A percentile compares a stretch with the other conserved stretches of the same genome.
These are phyloP conservation scores for Idaea straminata DNA, from an alignment of 2,888 invertebrate species.

Conservation along the genomic window DNA sequence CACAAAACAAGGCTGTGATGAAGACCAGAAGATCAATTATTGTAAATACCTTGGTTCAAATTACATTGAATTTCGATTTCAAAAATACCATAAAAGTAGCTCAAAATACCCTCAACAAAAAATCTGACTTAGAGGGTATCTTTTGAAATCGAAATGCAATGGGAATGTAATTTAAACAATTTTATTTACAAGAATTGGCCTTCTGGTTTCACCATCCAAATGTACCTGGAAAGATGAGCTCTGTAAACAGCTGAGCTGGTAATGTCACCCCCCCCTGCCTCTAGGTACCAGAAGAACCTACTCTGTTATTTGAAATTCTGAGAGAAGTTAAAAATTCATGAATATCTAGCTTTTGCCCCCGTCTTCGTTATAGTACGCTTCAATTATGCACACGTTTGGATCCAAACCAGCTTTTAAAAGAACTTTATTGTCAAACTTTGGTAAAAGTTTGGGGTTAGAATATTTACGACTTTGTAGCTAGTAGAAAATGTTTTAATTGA, in stretches of 20 bases:
- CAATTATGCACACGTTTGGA: neutral
- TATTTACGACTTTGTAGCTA: neutral
- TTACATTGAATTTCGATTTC: too few species aligned
- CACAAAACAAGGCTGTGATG: too few species aligned
- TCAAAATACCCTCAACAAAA: too few species aligned
- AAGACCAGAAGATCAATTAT: too few species aligned
- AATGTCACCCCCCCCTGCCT: neutral
- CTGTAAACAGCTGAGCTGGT: neutral
- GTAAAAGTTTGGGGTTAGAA: neutral
- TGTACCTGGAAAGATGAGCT: neutral
- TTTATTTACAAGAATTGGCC: too few species aligned
- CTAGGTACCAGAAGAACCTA: neutral
- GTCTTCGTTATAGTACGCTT: neutral
- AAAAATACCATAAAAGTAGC: too few species aligned
- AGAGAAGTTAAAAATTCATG: neutral
- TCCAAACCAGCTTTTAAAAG: conserved; percentile 1
- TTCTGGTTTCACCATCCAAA: too few species aligned
- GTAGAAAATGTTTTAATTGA: neutral
- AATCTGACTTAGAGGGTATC: too few species aligned
- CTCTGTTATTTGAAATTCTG: neutral
- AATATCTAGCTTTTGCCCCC: neutral
- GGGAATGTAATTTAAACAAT: too few species aligned
- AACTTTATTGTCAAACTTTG: neutral
- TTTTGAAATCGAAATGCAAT: too few species aligned
- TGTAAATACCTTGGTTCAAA: too few species aligned